These are phyloP conservation scores for Scaptomyza pallida DNA, from an alignment of 1,140 invertebrate species.

Conservation along the genomic window DNA sequence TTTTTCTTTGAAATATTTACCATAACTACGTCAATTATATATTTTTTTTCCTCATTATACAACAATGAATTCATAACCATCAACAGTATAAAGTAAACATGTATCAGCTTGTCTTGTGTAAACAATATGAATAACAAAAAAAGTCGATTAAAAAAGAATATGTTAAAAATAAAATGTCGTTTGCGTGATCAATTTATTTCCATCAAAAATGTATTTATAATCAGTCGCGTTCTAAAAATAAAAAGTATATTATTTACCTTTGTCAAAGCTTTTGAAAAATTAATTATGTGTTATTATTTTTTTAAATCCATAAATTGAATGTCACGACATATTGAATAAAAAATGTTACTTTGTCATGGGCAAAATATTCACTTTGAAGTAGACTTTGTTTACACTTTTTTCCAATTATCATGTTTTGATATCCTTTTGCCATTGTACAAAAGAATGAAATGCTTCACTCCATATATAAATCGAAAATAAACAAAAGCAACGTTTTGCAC, in stretches of 20 bases:
- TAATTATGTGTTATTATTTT: neutral
- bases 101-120: neutral
- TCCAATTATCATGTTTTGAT: neutral
- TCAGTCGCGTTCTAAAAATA: neutral
- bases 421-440: no score
- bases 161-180: neutral
- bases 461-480: slow-evolving; percentile 49
- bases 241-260: neutral
- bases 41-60: neutral
- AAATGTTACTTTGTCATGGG: neutral
- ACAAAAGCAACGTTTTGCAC: slow-evolving; percentile 22
- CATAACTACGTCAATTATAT: neutral
- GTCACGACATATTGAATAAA: neutral
- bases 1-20: no score
- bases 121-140: neutral
- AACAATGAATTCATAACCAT: no score
- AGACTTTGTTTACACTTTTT: slow-evolving; percentile 2
- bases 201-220: neutral
- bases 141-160: neutral
- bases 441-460: slow-evolving; percentile 2
- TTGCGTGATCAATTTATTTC: neutral
- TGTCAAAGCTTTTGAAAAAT: neutral
- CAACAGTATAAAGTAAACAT: no score
- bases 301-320: neutral
- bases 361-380: neutral